Base-by-base conservation (phyloP, 2,113 vertebrate genomes). In the Pelvicachromis taeniatus region DNA sequence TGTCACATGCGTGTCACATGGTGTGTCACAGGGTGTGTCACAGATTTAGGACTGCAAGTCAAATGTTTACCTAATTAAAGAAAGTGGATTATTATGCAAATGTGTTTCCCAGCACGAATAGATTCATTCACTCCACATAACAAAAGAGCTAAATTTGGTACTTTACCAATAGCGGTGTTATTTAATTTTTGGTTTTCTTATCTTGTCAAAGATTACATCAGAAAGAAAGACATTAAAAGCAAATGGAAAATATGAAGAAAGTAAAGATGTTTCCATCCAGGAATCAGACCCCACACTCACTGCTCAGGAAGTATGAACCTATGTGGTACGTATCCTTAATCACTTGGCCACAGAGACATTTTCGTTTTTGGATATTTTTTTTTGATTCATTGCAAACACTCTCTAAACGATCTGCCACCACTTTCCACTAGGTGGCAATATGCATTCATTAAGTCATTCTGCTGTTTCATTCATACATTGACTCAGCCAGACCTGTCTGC, bases 391-490 rank as follows among this genome's bases (percentile, higher is more conserved):
- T 79, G 75, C 56, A 65, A 87, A 85, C 40, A 70, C 65, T 19
- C 38, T 19, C 52, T 23, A 53, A 63, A 56, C 35, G 33, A 83
- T 50, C 33, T 52, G 80, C 42, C 45, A 80, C 50, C 40, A 26
- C n/a, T 54, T n/a, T 79, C 87, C 93, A 90, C 86, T 78, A 84
- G 85, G 53, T 83, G 90, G 77, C 81, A 42, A 26, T 38, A 56
- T 81, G 58, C 29, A 33, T 77, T 82, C 77, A 42, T 21, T 56
- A 33, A n/a, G 3, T 54, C 1, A 1, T 59, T 14, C 23, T 31
- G 4, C n/a, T 29, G 4, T 38, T 58, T 96, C 90, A 96, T 61
- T 96, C 86, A 88, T 96, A 96, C 95, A 96, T 86, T 29, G 94
- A 79, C 26, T 93, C 82, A 54, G 93, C 80, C 78, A 97, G 89